Base-by-base conservation (phyloP, 2,113 vertebrate genomes). In the Pelmatolapia mariae region DNA sequence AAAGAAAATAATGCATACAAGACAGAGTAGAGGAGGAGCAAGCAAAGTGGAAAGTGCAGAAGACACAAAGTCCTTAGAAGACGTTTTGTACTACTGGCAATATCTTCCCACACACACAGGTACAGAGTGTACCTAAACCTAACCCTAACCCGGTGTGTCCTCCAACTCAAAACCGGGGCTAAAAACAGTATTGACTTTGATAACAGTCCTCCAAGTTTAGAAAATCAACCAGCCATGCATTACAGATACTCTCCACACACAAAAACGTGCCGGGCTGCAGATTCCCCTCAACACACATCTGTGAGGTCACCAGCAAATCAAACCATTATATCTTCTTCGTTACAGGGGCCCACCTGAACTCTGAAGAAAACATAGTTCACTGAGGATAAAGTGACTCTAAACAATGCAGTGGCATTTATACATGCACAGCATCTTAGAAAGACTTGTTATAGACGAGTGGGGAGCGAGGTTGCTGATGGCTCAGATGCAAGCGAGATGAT, bases 181-280 rank as follows among this genome's bases (percentile, higher is more conserved):
- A 91, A 86, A 89, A 82, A 85, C 86, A 85, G 84, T 63, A 90
- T 63, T 84, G 87, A 85, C 87, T 89, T 88, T 88, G 79, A 88
- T 87, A 86, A 83, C 54, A 71, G 54, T 79, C 68, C 71, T 71
- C 19, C 79, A 82, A 40, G 15, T 50, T 19, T n/a, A 78, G 52
- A 86, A 84, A 89, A 86, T 40, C 43, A 86, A 66, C 31, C 84
- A 83, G 68, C 11, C 71, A 61, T 76, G 52, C 50, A n/a, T 18
- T 54, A 13, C 80, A 26, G 33, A 84, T n/a, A 76, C 7, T 68
- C 79, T 78, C 12, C 40, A 61, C 36, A 73, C 50, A 45, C 12
- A 82, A 66, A 19, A n/a, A 45, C 0, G 0, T 50, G 10, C 43
- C 3, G 15, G 40, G 26, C 80, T 87, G 22, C 29, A 53, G 53